Evolutionary conservation across 1,140 invertebrate genomes (phyloP), one percentile per base, ranked within the genome.

Genomic region (Zaprionus taronus): DNA sequence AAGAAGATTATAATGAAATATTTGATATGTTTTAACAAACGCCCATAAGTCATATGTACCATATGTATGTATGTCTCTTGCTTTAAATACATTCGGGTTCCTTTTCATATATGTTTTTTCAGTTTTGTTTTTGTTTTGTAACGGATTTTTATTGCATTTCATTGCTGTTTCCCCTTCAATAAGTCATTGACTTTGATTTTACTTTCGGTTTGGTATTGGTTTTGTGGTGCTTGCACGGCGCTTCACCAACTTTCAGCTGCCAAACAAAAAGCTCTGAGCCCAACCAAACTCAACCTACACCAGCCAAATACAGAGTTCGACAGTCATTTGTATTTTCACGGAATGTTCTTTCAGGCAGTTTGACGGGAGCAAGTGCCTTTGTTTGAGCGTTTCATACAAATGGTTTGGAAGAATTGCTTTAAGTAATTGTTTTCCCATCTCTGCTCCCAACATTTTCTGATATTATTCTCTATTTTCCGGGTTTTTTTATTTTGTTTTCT

Each of bases 341-440:
- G 72, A 74, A 74, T 74, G 58, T 74, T 70, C 66, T 69, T 74
- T 70, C 68, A 76, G 73, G 49, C 68, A 76, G 67, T 60, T 76
- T 76, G 60, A 58, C 60, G 67, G 41, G 38, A 72, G 79, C 72
- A 91, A 90, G 86, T 85, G 83, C 86, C 80, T 86, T 90, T 91
- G 90, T 91, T 90, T 91, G 86, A 80, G 87, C 74, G 91, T 86
- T 86, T 91, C 57, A 74, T 74, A 82, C 80, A 91, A 90, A 90
- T 90, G 85, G 86, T 77, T 83, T 83, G 86, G 86, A 90, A 90
- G 80, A 90, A 90, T 91, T 86, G 86, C 86, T 81, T 89, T 77
- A 84, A 87, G 83, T 87, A 87, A 87, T 87, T 89, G 83, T 87
- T 87, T 87, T 89, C 68, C 63, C 58, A 81, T 74, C 49, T 68